Conservation (phyloP, 2,888 invertebrate genomes). For the Elysia crispata region DNA sequence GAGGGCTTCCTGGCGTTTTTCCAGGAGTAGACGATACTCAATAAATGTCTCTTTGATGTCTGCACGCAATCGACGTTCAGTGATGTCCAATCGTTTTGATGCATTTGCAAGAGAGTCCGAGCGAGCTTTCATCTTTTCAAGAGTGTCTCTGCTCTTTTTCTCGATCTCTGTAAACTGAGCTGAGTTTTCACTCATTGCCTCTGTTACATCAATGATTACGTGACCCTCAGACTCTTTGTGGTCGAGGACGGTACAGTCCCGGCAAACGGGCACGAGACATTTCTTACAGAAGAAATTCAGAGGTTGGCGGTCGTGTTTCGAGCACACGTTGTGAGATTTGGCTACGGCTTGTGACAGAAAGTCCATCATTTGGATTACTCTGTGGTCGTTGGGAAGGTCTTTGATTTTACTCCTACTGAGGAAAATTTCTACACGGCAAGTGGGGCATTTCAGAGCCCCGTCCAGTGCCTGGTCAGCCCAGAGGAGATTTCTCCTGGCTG, state of each 20-base stretch:
- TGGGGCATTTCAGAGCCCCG: constrained; percentile 70
- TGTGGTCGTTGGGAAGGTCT: constrained; percentile 69
- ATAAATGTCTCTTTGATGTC: constrained; percentile 72
- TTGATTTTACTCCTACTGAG: constrained; percentile 65
- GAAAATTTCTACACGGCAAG: constrained; percentile 71
- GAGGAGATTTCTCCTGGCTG: constrained; percentile 53
- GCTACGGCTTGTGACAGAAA: constrained; percentile 67
- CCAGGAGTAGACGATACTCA: constrained; percentile 69
- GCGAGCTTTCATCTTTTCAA: constrained; percentile 65
- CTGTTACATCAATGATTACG: constrained; percentile 66
- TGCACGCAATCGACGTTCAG: constrained; percentile 63
- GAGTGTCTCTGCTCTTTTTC: constrained; percentile 40
- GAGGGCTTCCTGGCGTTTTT: constrained; percentile 68
- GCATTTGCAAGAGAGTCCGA: constrained; percentile 68
- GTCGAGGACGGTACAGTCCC: constrained; percentile 72
- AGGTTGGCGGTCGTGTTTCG: constrained; percentile 70
- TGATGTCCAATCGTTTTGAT: constrained; percentile 70
- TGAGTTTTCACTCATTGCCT: constrained; percentile 65
- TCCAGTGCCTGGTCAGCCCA: constrained; percentile 65
- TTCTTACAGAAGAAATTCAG: constrained; percentile 71
- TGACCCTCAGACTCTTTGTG: constrained; percentile 70
- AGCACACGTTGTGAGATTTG: constrained; percentile 68
- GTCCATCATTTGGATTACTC: constrained; percentile 74
- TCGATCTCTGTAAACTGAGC: constrained; percentile 63
- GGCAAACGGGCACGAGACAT: constrained; percentile 67